Base-by-base conservation (phyloP, 2,113 vertebrate genomes). In the Centrocercus urophasianus region DNA sequence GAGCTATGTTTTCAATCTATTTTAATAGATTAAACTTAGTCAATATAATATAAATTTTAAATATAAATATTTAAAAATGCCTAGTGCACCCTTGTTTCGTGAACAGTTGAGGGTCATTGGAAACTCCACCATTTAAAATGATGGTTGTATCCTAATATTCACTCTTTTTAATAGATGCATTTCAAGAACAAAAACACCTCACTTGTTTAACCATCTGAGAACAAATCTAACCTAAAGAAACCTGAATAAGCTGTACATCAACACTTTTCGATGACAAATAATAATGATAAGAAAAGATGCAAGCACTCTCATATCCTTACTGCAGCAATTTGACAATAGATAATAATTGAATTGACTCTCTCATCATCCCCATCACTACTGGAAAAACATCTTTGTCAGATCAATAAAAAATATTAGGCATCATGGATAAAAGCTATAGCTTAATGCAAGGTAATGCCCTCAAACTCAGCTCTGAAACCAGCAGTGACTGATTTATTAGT, bases 281-380 rank as follows among this genome's bases (percentile, higher is more conserved):
- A 70, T 18, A 22, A 42, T n/a, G 45, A 61, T 71, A 80, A 65
- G 32, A 82, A 71, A 88, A 85, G 5, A 74, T 38, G 45, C 8
- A 93, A 89, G 88, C 75, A 78, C 24, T 72, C 14, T 84, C 14
- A 69, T 91, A 67, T 32, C 63, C 64, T 59, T 90, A 89, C 85
- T 84, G 18, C 56, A 92, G 67, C 45, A 95, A 80, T 85, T 80
- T 94, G 67, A 91, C 75, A 94, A 84, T 47, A 94, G 75, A 92
- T 0, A 8, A 83, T 94, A 95, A 96, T 86, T 91, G 75, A 89
- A 65, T 93, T 93, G 93, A 71, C 85, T 63, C 22, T 71, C 67
- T 50, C 91, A 79, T 32, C 59, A 79, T 45, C 22, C 42, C 34
- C 24, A 86, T 40, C 27, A 30, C 63, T 75, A 89, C 40, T 63